Percentiles rank a stretch among this genome's conserved stretches.
Conservation (phyloP, 1,140 invertebrate species). For the Lepidurus arcticus region DNA sequence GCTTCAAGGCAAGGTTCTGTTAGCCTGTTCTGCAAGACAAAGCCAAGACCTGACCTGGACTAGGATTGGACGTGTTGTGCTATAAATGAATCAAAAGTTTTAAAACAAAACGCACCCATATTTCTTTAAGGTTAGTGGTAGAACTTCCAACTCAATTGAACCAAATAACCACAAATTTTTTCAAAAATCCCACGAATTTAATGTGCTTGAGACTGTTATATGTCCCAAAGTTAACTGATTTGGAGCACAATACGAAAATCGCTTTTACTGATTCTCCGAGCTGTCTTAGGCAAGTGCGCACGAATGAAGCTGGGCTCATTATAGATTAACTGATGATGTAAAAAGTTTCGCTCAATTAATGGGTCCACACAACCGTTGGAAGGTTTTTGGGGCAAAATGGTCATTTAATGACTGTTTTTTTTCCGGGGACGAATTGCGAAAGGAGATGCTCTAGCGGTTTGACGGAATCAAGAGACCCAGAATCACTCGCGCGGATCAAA, state of each 20-base stretch:
- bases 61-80: no score
- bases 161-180: no score
- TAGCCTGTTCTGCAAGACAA: not conserved
- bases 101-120: no score
- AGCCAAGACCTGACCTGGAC: no score
- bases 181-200: no score
- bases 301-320: slow-evolving; percentile 2
- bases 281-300: slow-evolving; percentile 9
- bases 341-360: not conserved
- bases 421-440: not conserved
- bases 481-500: not conserved
- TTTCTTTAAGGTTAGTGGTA: no score
- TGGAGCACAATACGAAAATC: not conserved
- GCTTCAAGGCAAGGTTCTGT: not conserved
- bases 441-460: not conserved
- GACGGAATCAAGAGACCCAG: not conserved
- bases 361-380: not conserved
- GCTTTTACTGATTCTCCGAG: not conserved
- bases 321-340: not conserved
- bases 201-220: not conserved
- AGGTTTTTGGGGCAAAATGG: not conserved
- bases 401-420: not conserved
- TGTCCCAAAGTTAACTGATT: not conserved
- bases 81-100: no score
- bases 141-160: no score